Evolutionary conservation across 1,140 invertebrate species (phyloP), one percentile per base, ranked within the genome.

Genomic region (Scaptomyza graminum): DNA sequence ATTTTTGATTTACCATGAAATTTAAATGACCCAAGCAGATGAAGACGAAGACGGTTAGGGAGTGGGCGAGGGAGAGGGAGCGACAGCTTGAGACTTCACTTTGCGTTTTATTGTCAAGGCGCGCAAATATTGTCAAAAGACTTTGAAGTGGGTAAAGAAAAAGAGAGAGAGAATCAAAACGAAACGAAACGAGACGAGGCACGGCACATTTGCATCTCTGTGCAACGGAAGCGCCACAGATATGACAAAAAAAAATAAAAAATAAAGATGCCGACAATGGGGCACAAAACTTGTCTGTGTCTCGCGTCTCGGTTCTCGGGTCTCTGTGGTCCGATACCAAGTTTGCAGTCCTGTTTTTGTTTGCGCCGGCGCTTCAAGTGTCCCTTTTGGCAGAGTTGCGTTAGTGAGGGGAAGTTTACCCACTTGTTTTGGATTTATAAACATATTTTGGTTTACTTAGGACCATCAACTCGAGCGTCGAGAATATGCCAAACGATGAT

Each of bases 71-170:
- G 11, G 22, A 25, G 15, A 52, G 51, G 37, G 76, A 44, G 28
- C 46, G 52, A 60, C 65, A 73, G 60, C 64, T 74, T 62, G 55
- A 73, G 76, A 80, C 77, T 85, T 81, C 82, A 78, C 83, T 81
- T 82, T 82, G 78, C 82, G 82, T 87, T 82, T 85, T 87, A 87
- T 85, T 85, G 81, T 87, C 82, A 82, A 73, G 81, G 74, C 82
- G 81, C 83, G 79, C 82, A 87, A 87, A 87, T 87, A 87, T 87
- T 87, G 82, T 87, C 82, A 88, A 87, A 87, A 88, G 82, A 81
- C 82, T 81, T 80, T 85, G 16, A 46, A 57, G 63, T 63, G 63
- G 41, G 46, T 41, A 49, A 34, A 39, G 12, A 46, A 15, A 12
- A 16, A 34, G 7, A 34, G 31, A 34, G 31, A 34, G 8, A 34